Conservation (phyloP, 2,797 vertebrate genomes). For the Hypotaenidia philippensis region DNA sequence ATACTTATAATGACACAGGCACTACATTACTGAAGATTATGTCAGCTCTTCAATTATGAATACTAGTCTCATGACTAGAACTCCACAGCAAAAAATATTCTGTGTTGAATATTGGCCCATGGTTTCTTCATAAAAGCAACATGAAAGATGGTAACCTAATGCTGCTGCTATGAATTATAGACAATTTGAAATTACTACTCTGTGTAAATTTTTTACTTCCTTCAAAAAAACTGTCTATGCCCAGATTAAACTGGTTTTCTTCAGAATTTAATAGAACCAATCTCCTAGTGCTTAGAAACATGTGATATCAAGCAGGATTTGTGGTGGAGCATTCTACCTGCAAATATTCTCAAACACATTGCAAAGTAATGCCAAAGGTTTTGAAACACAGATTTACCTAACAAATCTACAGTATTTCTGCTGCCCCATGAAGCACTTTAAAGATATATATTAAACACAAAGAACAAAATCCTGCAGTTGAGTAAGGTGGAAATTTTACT, state of each 20-base stretch:
- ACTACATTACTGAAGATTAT: background rate
- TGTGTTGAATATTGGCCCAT: background rate
- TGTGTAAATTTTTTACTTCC: background rate
- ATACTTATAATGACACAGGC: background rate
- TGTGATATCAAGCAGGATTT: background rate
- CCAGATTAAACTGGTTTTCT: background rate
- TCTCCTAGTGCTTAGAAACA: background rate
- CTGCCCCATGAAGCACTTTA: background rate
- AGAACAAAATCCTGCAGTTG: background rate
- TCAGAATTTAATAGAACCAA: background rate
- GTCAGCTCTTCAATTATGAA: background rate
- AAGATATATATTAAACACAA: background rate
- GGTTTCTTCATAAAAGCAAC: background rate
- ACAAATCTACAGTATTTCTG: background rate
- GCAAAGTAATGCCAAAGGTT: background rate
- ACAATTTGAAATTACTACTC: background rate
- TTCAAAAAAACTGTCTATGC: background rate
- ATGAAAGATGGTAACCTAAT: background rate
- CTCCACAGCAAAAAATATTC: background rate
- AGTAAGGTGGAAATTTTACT: background rate
- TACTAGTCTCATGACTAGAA: background rate
- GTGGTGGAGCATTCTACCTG: background rate
- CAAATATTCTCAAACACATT: background rate
- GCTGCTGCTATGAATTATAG: background rate
- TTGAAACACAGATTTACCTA: background rate